Percentiles rank a stretch among this genome's conserved stretches.
Conservation (phyloP, 2,888 invertebrate species). For the Phymatocera aterrima region DNA sequence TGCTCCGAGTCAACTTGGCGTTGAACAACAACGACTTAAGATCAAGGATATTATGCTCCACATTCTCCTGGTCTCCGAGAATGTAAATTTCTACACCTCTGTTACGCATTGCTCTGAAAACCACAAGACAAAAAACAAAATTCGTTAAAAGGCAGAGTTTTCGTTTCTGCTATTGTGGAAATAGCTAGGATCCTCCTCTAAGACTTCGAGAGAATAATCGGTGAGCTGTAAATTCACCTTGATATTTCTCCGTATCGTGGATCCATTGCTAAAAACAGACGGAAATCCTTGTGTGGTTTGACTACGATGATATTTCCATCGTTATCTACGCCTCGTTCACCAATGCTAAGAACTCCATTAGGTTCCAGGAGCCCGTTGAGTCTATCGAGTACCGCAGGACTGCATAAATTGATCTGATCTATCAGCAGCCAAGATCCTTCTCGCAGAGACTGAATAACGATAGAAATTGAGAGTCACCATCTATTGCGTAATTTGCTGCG, state of each 20-base stretch:
- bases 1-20: constrained; percentile 74
- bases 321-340: constrained; percentile 90
- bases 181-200: neutral
- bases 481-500: neutral
- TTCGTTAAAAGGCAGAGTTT: neutral
- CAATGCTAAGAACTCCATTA: constrained; percentile 90
- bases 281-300: constrained; percentile 91
- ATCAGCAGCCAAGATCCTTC: constrained; percentile 90
- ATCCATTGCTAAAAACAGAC: constrained; percentile 96
- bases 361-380: constrained; percentile 97
- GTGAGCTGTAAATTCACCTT: constrained; percentile 74
- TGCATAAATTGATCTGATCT: constrained; percentile 97
- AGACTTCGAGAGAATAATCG: neutral
- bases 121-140: no score
- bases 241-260: constrained; percentile 97
- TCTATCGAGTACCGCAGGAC: constrained; percentile 96
- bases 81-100: constrained; percentile 94
- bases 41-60: constrained; percentile 71
- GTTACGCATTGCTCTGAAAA: constrained; percentile 95
- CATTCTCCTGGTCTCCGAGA: constrained; percentile 67
- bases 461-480: constrained; percentile 10
- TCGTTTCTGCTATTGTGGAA: neutral
- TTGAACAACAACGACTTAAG: constrained; percentile 76
- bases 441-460: constrained; percentile 81
- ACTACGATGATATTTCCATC: constrained; percentile 85